These are phyloP conservation scores for Hydropsyche tenuis DNA, from an alignment of 1,140 invertebrate genomes.

Conservation along the genomic window DNA sequence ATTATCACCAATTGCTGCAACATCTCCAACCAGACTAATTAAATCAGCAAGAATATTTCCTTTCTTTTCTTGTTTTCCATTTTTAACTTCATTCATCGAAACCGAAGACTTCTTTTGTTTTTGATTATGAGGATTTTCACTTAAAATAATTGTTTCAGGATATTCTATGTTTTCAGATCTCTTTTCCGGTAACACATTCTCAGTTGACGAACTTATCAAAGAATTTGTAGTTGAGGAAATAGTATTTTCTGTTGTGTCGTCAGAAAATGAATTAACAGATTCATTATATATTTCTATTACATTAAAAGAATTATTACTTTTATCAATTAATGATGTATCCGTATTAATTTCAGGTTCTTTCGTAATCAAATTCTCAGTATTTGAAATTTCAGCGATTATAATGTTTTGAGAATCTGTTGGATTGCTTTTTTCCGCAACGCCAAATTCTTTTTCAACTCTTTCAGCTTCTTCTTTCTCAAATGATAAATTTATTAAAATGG, in stretches of 20 bases:
- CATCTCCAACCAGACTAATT: slow-evolving; percentile 60
- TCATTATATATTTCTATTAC: neutral
- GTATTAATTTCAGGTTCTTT: slow-evolving; percentile 7
- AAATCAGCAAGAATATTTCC: slow-evolving; percentile 58
- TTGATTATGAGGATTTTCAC: slow-evolving; percentile 35
- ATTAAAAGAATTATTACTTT: neutral
- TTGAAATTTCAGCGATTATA: neutral
- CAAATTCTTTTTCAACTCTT: neutral
- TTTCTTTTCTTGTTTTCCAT: slow-evolving; percentile 52
- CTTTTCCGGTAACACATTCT: slow-evolving; percentile 6
- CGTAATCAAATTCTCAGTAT: neutral
- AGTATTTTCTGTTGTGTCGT: slow-evolving; percentile 38
- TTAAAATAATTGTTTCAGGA: slow-evolving; percentile 7
- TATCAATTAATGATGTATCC: neutral
- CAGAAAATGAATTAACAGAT: neutral
- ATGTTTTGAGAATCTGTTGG: neutral
- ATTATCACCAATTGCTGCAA: slow-evolving; percentile 59
- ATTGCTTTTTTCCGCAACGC: neutral
- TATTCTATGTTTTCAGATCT: slow-evolving; percentile 6
- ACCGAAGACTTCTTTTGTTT: slow-evolving; percentile 47
- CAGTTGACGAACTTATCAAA: slow-evolving; percentile 7
- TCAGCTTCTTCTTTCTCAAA: slow-evolving; percentile 14
- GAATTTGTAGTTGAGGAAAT: slow-evolving; percentile 41
- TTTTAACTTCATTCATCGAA: slow-evolving; percentile 32
- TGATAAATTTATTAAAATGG: slow-evolving; percentile 1